Evolutionary conservation across 2,113 vertebrate genomes (phyloP).

Genomic region (Thalassarche chlororhynchos): DNA sequence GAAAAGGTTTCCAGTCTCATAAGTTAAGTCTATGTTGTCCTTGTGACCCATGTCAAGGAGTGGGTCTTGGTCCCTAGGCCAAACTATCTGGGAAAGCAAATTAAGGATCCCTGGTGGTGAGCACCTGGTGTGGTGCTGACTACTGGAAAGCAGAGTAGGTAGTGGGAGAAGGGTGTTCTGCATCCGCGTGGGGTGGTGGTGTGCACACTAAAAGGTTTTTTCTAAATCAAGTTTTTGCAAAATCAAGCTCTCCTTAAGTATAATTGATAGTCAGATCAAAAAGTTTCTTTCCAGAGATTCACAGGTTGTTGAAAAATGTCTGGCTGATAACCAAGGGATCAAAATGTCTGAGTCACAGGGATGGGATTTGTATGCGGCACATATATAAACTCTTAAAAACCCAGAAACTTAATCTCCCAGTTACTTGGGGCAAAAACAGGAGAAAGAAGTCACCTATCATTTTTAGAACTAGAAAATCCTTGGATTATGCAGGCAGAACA

Average conservation of each 20-base stretch:
- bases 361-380: neutral
- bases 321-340: neutral
- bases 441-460: neutral
- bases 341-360: neutral
- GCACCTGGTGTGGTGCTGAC: neutral
- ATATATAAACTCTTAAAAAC: neutral
- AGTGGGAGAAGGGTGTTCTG: neutral
- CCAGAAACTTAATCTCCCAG: neutral
- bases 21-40: neutral
- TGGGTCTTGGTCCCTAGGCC: neutral
- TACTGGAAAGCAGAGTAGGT: neutral
- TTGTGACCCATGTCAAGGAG: neutral
- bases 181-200: neutral
- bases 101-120: neutral
- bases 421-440: neutral
- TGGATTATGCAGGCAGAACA: neutral
- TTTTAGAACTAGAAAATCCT: neutral
- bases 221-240: neutral
- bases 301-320: neutral
- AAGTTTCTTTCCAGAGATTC: neutral
- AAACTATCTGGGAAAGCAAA: neutral
- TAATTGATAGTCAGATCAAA: neutral
- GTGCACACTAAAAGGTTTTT: neutral
- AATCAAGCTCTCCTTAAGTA: neutral
- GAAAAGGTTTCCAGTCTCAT: neutral